Evolutionary conservation across 1,140 invertebrate species (phyloP).

Genomic region (Tetragonula clypearis): DNA sequence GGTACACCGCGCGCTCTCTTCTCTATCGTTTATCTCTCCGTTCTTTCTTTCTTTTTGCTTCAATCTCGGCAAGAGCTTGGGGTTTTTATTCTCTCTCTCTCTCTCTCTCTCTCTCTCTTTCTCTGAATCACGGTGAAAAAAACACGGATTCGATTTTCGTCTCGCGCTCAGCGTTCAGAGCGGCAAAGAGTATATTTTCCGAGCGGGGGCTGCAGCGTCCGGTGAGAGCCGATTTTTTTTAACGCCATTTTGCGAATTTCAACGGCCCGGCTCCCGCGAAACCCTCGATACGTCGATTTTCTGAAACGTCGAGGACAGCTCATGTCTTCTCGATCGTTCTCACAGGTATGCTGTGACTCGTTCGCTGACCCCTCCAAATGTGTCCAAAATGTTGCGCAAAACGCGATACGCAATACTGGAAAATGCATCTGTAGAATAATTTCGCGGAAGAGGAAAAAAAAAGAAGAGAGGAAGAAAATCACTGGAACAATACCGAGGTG

Average conservation of each 20-base stretch:
- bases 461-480: background rate
- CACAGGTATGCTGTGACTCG: no score
- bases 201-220: background rate
- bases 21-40: background rate
- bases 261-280: background rate
- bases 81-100: background rate
- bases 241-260: background rate
- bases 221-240: background rate
- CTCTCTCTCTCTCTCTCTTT: background rate
- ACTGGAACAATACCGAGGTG: background rate
- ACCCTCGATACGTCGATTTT: background rate
- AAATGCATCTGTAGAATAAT: no score
- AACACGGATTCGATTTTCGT: background rate
- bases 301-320: background rate
- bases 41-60: background rate
- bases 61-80: background rate
- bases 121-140: no score
- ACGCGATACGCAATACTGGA: no score
- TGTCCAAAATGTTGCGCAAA: no score
- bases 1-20: background rate
- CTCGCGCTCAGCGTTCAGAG: background rate
- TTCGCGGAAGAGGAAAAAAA: no score
- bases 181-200: constrained; percentile 4
- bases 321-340: constrained; percentile 30
- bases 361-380: no score